Evolutionary conservation across 2,888 invertebrate genomes (phyloP).

Genomic region (Stratiomys singularior): DNA sequence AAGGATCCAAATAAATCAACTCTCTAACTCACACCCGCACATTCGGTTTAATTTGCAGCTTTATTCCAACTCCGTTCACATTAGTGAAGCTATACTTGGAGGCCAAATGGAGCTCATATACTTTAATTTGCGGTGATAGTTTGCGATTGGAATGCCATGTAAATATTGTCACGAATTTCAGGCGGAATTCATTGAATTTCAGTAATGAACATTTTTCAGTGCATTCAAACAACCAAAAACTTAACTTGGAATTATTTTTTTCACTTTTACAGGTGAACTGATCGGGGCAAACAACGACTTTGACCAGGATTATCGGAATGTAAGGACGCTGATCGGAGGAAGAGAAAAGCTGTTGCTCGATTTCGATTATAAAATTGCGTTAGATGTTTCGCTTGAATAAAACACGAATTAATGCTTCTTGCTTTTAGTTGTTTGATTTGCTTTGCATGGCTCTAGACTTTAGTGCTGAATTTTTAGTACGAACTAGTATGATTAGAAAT

Average conservation of each 20-base stretch:
- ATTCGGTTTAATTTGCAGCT: no score
- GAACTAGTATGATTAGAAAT: background rate
- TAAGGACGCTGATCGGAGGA: background rate
- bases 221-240: no score
- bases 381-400: background rate
- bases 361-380: background rate
- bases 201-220: no score
- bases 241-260: background rate
- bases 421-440: constrained; percentile 46
- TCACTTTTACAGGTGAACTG: background rate
- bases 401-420: background rate
- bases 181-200: no score
- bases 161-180: no score
- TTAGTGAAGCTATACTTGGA: no score
- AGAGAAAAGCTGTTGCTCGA: background rate
- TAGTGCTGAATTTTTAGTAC: background rate
- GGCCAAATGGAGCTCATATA: background rate
- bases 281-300: background rate
- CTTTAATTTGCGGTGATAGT: background rate
- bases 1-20: constrained; percentile 33
- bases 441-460: constrained; percentile 32
- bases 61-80: no score
- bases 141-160: background rate
- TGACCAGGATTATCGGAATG: background rate
- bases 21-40: background rate